These are phyloP conservation scores for Orchestia grillus DNA, from an alignment of 1,140 invertebrate species.

Conservation along the genomic window DNA sequence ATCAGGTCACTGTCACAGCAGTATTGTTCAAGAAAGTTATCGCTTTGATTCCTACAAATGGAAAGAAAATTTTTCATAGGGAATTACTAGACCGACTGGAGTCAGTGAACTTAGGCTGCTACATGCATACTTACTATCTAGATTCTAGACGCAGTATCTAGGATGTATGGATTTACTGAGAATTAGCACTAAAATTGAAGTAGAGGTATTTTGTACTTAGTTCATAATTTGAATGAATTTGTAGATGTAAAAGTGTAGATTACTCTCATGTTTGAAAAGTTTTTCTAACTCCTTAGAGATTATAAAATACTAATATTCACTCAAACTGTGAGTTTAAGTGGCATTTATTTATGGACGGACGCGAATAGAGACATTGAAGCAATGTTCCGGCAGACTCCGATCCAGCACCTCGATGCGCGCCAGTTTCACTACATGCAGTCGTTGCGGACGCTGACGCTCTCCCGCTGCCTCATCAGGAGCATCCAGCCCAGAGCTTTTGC, in stretches of 20 bases:
- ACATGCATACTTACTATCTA: no score
- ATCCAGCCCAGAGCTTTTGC: background rate
- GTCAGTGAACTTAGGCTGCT: no score
- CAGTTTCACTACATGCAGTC: background rate
- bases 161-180: no score
- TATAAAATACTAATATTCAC: background rate
- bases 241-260: background rate
- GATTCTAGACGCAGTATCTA: no score
- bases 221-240: background rate
- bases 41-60: no score
- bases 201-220: no score
- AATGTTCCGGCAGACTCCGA: background rate
- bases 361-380: background rate
- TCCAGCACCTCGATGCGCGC: background rate
- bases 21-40: no score
- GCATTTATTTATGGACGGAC: background rate
- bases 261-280: background rate
- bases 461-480: background rate
- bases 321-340: background rate
- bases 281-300: background rate
- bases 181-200: no score
- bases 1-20: no score
- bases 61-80: no score
- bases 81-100: no score
- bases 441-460: background rate